A percentile compares a stretch with the other conserved stretches of the same genome.
These are phyloP conservation scores for Poecilobothrus nobilitatus DNA, from an alignment of 2,888 invertebrate species.

Conservation along the genomic window DNA sequence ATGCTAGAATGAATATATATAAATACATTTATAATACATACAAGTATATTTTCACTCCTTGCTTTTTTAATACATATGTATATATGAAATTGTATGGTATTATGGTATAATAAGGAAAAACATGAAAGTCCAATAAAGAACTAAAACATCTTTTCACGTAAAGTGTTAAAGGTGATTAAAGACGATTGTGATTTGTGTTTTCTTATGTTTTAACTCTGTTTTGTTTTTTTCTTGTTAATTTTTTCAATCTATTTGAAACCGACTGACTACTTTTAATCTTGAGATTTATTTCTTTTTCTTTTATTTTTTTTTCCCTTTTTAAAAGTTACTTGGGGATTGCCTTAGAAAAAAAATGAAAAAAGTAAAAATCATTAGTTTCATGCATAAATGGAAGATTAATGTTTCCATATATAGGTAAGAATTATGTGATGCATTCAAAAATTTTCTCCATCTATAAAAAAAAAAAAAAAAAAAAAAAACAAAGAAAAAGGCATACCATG, in stretches of 20 bases:
- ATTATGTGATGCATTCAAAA: conserved; percentile 1
- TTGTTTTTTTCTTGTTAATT: background rate
- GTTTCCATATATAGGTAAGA: conserved; percentile 1
- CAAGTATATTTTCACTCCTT: background rate
- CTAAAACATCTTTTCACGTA: conserved; percentile 8
- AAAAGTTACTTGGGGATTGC: background rate
- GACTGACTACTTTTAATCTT: conserved; percentile 1
- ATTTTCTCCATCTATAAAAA: no score
- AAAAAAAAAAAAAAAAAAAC: no score
- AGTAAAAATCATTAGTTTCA: background rate
- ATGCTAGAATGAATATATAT: no score
- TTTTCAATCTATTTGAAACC: background rate
- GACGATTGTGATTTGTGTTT: background rate
- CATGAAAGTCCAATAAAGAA: conserved; percentile 3
- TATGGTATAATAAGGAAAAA: background rate
- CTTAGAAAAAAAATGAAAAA: background rate
- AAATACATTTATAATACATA: no score
- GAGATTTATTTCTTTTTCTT: background rate
- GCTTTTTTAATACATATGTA: no score
- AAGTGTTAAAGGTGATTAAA: conserved; percentile 13
- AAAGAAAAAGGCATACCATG: no score
- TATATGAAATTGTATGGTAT: no score
- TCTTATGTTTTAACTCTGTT: background rate
- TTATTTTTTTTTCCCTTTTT: background rate
- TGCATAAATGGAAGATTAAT: conserved; percentile 6